Base-by-base conservation (phyloP, 2,797 vertebrate genomes). In the Limosa lapponica region DNA sequence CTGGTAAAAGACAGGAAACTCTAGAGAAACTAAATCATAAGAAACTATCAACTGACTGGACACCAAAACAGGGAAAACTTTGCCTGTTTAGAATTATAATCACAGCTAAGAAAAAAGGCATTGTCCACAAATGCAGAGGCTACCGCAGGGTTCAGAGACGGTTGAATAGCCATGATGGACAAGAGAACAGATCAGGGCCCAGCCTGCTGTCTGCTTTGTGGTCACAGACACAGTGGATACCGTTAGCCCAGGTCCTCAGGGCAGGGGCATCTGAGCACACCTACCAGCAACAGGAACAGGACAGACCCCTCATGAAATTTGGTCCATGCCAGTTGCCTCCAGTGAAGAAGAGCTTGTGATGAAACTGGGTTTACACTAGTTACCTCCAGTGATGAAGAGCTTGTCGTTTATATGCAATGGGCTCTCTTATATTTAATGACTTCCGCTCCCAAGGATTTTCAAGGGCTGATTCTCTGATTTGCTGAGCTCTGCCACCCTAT, bases 111-210 rank as follows among this genome's bases (percentile, higher is more conserved):
- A 51, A 78, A 78, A 89, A 57, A 58, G 41, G 34, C 24, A 39
- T 13, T 52, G 39, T 15, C 39, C 66, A 41, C 28, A 34, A 46
- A 59, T 71, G 16, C 44, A 51, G 34, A 30, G 44, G 39, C 16
- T 58, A 17, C 14, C 18, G 51, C 44, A 34, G 39, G 24, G 36
- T 37, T 49, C 1, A 6, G 24, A 10, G n/a, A 41, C 0, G 1
- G 19, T 1, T 77, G 46, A 78, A n/a, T 8, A 71, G 72, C 23
- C 3, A 0, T 28, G 2, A 6, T 5, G 2, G 48, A 54, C 49
- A 69, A 48, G n/a, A 57, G 32, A 48, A n/a, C 13, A 41, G 1
- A 5, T 13, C 2, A 8, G 44, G 28, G 51, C 11, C 28, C 62
- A 36, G 52, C 14, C 27, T 64, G 36, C 43, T 5, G 1, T 51